phyloP scores from a whole-genome alignment of 2,888 invertebrate species.

The Melitaea athalia region DNA sequence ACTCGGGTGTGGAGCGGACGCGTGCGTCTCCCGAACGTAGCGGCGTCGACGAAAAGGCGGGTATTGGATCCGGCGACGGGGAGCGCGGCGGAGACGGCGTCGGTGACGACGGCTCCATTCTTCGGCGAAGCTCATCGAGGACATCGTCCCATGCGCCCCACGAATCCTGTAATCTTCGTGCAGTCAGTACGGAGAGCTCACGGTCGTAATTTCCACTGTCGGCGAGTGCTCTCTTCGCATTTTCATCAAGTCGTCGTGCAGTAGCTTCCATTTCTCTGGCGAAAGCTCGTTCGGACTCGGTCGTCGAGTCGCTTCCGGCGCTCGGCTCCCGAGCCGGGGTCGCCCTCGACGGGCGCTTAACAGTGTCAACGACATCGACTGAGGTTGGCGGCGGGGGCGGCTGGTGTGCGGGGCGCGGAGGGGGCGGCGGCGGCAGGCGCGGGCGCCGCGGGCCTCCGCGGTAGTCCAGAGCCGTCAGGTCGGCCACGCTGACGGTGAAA shows the following conservation, averaged over 20 bases:
- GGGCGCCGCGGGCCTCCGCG: conserved; percentile 64
- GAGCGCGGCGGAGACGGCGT: conserved; percentile 70
- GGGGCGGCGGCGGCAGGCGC: conserved; percentile 68
- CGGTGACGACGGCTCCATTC: conserved; percentile 67
- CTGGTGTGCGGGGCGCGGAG: conserved; percentile 47
- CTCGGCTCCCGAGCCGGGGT: conserved; percentile 70
- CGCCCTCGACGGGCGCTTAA: conserved; percentile 51
- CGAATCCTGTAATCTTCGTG: conserved; percentile 71
- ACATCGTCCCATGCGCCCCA: conserved; percentile 81
- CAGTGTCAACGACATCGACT: conserved; percentile 38
- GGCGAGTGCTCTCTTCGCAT: conserved; percentile 69
- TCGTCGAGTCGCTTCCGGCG: conserved; percentile 75
- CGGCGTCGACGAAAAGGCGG: conserved; percentile 83
- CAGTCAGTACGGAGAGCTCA: conserved; percentile 81
- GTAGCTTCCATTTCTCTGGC: conserved; percentile 76
- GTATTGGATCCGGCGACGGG: conserved; percentile 70
- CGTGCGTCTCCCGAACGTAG: conserved; percentile 76
- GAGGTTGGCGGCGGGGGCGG: conserved; percentile 61
- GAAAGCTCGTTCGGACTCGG: conserved; percentile 74
- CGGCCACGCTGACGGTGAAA: conserved; percentile 84
- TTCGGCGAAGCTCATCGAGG: conserved; percentile 71
- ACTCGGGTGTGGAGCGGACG: conserved; percentile 84
- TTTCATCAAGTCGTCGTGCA: conserved; percentile 70
- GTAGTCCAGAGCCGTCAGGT: conserved; percentile 83
- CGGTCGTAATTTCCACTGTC: conserved; percentile 81